These are phyloP conservation scores for Bombus sylvicola DNA, from an alignment of 1,140 invertebrate species.

Conservation along the genomic window DNA sequence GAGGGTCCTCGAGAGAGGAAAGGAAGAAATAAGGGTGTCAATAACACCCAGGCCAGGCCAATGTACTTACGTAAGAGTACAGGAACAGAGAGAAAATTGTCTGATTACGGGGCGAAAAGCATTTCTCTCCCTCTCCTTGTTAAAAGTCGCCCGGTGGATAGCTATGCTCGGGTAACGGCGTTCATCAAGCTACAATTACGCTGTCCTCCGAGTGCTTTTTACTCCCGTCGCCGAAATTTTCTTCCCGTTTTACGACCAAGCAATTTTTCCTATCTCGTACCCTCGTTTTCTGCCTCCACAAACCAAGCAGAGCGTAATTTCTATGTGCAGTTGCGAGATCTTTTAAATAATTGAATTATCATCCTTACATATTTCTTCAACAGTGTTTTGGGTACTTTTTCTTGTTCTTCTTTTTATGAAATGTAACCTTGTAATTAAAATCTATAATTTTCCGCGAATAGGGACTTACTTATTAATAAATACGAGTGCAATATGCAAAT, in stretches of 20 bases:
- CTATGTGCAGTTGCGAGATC: neutral
- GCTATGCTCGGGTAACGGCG: neutral
- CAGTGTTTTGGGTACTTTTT: no score
- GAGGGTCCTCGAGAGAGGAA: neutral
- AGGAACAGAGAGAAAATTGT: slow-evolving; percentile 23
- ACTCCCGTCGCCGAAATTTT: neutral
- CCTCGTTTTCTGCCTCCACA: neutral
- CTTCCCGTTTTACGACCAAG: neutral
- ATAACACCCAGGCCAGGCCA: slow-evolving; percentile 3
- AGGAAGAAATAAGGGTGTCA: slow-evolving; percentile 28
- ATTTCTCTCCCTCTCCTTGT: neutral
- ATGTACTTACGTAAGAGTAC: neutral
- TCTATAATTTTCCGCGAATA: no score
- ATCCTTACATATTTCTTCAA: no score
- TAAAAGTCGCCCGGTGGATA: slow-evolving; percentile 2
- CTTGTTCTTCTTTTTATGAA: neutral
- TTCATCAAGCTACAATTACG: slow-evolving; percentile 32
- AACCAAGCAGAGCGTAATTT: neutral
- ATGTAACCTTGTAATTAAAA: neutral
- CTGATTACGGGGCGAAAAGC: slow-evolving; percentile 17
- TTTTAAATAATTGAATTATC: neutral
- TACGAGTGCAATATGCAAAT: no score
- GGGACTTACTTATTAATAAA: no score
- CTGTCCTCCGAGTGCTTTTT: neutral
- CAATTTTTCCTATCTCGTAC: neutral